phyloP scores from a whole-genome alignment of 2,888 invertebrate genomes.

The Thalpophila matura region DNA sequence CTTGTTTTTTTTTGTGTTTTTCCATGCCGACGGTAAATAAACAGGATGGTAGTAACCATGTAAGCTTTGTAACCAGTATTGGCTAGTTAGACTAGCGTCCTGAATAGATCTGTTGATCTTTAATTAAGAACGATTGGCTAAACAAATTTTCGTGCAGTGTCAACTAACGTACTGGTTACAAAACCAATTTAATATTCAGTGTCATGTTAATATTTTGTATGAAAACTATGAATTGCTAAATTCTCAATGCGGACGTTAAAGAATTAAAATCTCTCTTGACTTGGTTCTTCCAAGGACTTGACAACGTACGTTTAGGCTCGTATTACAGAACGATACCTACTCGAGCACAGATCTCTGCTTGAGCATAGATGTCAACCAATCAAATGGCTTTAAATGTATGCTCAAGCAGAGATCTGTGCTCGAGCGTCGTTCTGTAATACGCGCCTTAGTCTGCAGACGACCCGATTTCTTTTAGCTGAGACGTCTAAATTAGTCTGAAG shows the following conservation, averaged over 20 bases:
- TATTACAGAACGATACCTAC: too few species aligned
- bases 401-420: too few species aligned
- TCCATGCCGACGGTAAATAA: neutral
- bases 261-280: too few species aligned
- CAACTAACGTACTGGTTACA: conserved; percentile 34
- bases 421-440: too few species aligned
- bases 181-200: conserved; percentile 34
- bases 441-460: too few species aligned
- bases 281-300: too few species aligned
- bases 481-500: neutral
- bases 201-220: conserved; percentile 44
- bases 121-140: conserved; percentile 24
- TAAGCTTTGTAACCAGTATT: neutral
- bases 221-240: conserved; percentile 1
- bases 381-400: too few species aligned
- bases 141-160: conserved; percentile 37
- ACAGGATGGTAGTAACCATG: neutral
- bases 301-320: too few species aligned
- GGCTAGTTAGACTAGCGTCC: neutral
- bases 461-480: neutral
- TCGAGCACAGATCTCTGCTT: too few species aligned
- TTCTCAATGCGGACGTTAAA: too few species aligned
- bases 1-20: conserved; percentile 9
- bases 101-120: conserved; percentile 25
- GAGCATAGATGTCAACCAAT: too few species aligned